A percentile compares a stretch with the other conserved stretches of the same genome.
Conservation (phyloP, 2,797 vertebrate genomes). For the Cirrhinus mrigala region DNA sequence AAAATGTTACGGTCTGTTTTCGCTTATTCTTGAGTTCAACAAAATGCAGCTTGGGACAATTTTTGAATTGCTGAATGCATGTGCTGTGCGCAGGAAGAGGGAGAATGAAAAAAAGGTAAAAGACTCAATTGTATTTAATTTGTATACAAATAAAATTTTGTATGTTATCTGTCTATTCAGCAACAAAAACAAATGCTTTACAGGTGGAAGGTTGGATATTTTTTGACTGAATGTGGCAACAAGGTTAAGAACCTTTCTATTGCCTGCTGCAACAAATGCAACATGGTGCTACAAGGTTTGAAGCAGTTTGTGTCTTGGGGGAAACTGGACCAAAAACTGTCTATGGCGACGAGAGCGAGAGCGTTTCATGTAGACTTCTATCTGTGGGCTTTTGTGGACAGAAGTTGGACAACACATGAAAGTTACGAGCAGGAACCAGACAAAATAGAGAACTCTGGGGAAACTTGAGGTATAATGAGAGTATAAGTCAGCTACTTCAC, state of each 20-base stretch:
- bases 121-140: background rate
- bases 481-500: too few species aligned
- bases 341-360: background rate
- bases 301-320: background rate
- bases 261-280: too few species aligned
- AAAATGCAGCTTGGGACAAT: background rate
- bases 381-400: background rate
- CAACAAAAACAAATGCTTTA: constrained; percentile 4
- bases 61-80: background rate
- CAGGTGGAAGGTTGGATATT: background rate
- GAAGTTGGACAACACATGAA: background rate
- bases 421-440: background rate
- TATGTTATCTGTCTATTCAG: background rate
- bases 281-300: too few species aligned
- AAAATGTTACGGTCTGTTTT: too few species aligned
- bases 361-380: background rate
- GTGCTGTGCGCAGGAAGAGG: background rate
- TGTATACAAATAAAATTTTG: background rate
- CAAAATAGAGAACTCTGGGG: background rate
- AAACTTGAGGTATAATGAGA: too few species aligned
- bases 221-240: background rate
- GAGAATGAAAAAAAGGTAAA: background rate
- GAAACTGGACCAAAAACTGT: background rate
- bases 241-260: background rate
- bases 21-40: too few species aligned